Percentiles rank a stretch among this genome's conserved stretches.
These are phyloP conservation scores for Gobio occitaniae DNA, from an alignment of 2,797 vertebrate genomes.

Conservation along the genomic window DNA sequence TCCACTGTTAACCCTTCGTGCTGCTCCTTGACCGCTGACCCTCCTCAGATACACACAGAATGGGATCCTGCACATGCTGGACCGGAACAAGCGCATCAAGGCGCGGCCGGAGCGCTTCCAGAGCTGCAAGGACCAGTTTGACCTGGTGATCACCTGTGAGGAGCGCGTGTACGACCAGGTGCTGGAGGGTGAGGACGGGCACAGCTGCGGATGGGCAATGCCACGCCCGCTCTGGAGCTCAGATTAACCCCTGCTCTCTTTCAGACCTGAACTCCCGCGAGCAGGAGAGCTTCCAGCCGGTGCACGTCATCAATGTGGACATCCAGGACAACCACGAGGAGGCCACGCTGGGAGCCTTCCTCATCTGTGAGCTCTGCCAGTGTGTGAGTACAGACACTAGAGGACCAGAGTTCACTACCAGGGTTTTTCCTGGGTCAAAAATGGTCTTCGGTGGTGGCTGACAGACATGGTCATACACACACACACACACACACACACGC, in stretches of 20 bases:
- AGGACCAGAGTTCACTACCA: constrained; percentile 72
- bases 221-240: neutral
- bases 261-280: constrained; percentile 94
- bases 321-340: constrained; percentile 99
- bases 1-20: neutral
- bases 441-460: too few species aligned
- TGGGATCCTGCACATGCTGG: constrained; percentile 98
- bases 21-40: constrained; percentile 74
- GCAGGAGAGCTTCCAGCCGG: constrained; percentile 95
- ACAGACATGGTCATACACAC: too few species aligned
- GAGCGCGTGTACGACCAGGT: constrained; percentile 99
- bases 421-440: too few species aligned
- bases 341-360: constrained; percentile 97
- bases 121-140: constrained; percentile 95
- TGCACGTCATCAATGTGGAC: constrained; percentile 98
- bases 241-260: neutral
- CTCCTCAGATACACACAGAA: constrained; percentile 96
- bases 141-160: constrained; percentile 97
- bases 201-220: neutral
- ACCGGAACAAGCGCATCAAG: constrained; percentile 98
- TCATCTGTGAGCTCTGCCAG: constrained; percentile 98
- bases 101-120: constrained; percentile 95
- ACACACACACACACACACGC: too few species aligned
- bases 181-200: constrained; percentile 89
- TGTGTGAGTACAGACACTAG: constrained; percentile 87